Conservation (phyloP, 2,888 invertebrate species). For the Orchesella flavescens region DNA sequence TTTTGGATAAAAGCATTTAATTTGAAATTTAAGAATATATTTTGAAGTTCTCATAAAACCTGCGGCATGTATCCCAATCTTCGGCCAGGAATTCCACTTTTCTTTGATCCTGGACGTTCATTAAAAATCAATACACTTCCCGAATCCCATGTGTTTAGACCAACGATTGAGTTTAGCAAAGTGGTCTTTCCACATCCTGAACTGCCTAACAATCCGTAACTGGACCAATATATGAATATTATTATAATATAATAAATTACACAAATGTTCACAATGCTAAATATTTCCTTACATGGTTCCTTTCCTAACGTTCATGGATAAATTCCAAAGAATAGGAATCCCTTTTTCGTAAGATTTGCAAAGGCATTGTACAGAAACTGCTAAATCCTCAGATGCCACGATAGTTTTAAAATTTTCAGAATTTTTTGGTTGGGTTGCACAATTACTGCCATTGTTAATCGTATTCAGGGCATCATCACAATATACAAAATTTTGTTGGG, state of each 20-base stretch:
- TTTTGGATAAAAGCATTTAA: too few species aligned
- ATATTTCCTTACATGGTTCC: constrained; percentile 54
- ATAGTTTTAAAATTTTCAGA: too few species aligned
- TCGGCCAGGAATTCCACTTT: constrained; percentile 74
- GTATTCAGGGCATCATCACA: too few species aligned
- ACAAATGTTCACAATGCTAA: too few species aligned
- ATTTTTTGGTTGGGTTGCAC: too few species aligned
- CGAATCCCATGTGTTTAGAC: constrained; percentile 73
- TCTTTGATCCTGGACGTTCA: constrained; percentile 64
- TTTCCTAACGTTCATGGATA: constrained; percentile 39
- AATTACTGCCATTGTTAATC: too few species aligned
- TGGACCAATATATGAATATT: too few species aligned
- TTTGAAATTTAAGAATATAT: not conserved
- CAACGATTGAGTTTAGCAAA: constrained; percentile 71
- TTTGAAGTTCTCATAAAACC: constrained; percentile 36
- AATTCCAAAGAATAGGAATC: constrained; percentile 6
- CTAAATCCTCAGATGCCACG: too few species aligned
- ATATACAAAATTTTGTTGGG: too few species aligned
- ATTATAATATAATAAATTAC: too few species aligned
- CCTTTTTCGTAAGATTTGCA: constrained; percentile 35
- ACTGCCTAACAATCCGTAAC: constrained; percentile 41
- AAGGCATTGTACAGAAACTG: constrained; percentile 22
- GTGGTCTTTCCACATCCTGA: constrained; percentile 74
- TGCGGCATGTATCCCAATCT: constrained; percentile 76
- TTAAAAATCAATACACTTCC: constrained; percentile 74